Evolutionary conservation across 64 coral and sea anemone species (phyloP).

Genomic region (Pocillopora verrucosa): DNA sequence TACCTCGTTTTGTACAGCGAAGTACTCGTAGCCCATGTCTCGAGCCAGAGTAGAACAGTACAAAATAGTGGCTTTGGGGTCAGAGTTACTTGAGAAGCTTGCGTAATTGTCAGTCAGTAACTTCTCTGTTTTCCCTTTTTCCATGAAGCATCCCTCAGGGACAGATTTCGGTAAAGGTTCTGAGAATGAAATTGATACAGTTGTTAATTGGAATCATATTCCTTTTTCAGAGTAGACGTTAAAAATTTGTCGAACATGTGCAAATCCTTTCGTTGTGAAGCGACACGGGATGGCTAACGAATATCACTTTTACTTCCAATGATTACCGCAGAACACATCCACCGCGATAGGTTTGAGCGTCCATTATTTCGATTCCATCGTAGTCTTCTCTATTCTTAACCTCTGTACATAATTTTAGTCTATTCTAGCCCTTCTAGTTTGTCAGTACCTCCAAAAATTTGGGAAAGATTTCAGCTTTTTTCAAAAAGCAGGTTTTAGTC

Average conservation of each 20-base stretch:
- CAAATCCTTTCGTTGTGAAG: too few species aligned
- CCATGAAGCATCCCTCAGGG: neutral
- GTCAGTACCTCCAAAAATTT: too few species aligned
- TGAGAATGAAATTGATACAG: neutral
- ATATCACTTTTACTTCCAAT: too few species aligned
- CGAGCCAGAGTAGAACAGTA: slow-evolving; percentile 17
- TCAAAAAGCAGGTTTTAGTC: too few species aligned
- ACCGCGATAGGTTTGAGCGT: too few species aligned
- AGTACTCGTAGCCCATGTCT: slow-evolving; percentile 31
- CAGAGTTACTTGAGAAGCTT: neutral
- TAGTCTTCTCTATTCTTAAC: too few species aligned
- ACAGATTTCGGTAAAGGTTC: neutral
- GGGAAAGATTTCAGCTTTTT: too few species aligned
- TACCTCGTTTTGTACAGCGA: slow-evolving; percentile 11
- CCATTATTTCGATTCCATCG: too few species aligned
- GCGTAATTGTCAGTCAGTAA: neutral
- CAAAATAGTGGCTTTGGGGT: neutral
- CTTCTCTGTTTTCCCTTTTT: neutral
- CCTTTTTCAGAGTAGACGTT: neutral
- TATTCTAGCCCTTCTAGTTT: too few species aligned
- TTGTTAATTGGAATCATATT: neutral
- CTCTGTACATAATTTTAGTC: too few species aligned
- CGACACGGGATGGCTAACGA: too few species aligned
- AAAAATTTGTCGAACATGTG: neutral
- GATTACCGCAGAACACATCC: too few species aligned